Evolutionary conservation across 2,113 vertebrate species (phyloP).

Genomic region (Peromyscus maniculatus): DNA sequence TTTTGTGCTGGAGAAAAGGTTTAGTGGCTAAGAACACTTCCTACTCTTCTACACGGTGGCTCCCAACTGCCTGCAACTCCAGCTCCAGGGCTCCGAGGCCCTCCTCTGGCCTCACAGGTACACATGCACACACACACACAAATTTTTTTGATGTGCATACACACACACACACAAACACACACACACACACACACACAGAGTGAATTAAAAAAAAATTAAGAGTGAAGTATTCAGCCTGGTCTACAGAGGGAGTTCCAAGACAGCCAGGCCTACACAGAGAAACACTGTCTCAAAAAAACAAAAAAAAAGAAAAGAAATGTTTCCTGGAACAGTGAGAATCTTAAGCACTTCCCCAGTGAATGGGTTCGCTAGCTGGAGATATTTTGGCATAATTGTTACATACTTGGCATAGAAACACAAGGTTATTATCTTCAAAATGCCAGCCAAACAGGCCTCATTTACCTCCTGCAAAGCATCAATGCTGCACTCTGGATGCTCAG

Average conservation of each 20-base stretch:
- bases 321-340: background rate
- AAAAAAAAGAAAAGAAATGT: background rate
- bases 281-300: background rate
- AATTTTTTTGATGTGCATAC: background rate
- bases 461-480: background rate
- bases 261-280: background rate
- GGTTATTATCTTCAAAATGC: background rate
- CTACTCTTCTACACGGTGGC: background rate
- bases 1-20: background rate
- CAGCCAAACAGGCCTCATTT: background rate
- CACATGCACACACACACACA: background rate
- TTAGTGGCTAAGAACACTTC: background rate
- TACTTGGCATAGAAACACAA: background rate
- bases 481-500: background rate
- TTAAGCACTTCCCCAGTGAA: background rate
- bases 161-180: background rate
- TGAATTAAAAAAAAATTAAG: background rate
- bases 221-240: background rate
- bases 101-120: too few relatives aligned
- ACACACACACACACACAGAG: background rate
- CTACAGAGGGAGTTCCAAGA: background rate
- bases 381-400: background rate
- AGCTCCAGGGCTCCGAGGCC: background rate
- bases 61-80: background rate
- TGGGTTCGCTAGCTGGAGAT: background rate